Evolutionary conservation across 2,888 invertebrate species (phyloP).

Genomic region (Holacanthella duospinosa): DNA sequence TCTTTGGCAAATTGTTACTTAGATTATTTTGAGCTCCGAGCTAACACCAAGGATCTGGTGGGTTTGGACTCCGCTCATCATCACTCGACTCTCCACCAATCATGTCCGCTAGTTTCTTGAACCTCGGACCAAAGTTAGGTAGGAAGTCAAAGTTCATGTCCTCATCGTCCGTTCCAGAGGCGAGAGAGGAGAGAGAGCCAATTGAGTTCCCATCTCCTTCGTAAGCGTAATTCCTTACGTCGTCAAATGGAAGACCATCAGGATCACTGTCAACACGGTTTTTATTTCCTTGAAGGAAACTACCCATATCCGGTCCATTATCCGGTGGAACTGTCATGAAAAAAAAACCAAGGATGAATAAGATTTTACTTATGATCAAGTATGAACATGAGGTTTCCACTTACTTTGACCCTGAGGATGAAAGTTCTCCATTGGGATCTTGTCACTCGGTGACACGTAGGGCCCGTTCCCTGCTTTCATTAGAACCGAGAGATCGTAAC

Average conservation of each 20-base stretch:
- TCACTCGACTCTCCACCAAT: slow-evolving; percentile 82
- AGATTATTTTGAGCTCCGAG: too few relatives aligned
- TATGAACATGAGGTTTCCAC: too few relatives aligned
- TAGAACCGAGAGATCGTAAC: slow-evolving; percentile 76
- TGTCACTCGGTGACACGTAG: slow-evolving; percentile 32
- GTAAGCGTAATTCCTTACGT: slow-evolving; percentile 93
- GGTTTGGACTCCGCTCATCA: slow-evolving; percentile 56
- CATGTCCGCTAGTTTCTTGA: slow-evolving; percentile 87
- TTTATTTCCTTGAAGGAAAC: slow-evolving; percentile 81
- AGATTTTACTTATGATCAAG: too few relatives aligned
- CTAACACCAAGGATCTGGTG: slow-evolving; percentile 71
- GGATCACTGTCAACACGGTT: slow-evolving; percentile 83
- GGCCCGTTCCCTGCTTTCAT: slow-evolving; percentile 38
- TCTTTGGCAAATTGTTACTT: slow-evolving; percentile 21
- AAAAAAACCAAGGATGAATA: too few relatives aligned
- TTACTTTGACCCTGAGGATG: slow-evolving; percentile 37
- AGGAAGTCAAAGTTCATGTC: slow-evolving; percentile 89
- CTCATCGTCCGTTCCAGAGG: slow-evolving; percentile 81
- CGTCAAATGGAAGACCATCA: slow-evolving; percentile 84
- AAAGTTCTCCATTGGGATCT: slow-evolving; percentile 32
- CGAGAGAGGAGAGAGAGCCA: slow-evolving; percentile 82
- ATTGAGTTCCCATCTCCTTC: slow-evolving; percentile 91
- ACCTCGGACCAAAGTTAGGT: slow-evolving; percentile 89
- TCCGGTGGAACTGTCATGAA: slow-evolving; percentile 44
- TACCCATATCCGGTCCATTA: slow-evolving; percentile 71